Base-by-base conservation (phyloP, 2,113 vertebrate species). In the Oncorhynchus tshawytscha region DNA sequence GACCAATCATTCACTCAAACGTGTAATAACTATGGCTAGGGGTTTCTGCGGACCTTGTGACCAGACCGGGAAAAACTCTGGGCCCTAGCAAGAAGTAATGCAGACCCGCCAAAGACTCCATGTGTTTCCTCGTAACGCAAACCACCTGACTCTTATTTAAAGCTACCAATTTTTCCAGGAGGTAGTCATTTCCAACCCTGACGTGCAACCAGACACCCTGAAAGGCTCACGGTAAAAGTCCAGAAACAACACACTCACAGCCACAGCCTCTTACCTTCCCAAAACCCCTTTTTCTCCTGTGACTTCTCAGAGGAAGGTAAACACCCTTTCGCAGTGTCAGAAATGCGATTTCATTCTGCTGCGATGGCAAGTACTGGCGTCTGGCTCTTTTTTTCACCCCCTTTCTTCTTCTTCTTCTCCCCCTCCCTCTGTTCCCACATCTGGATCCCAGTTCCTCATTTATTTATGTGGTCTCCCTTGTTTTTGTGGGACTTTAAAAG, bases 391-490 rank as follows among this genome's bases (percentile, higher is more conserved):
- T 45, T 45, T 45, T 45, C 39, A 11, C 39, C 39, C 39, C 9
- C 2, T 12, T 45, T 45, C 39, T 45, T 45, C 39, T 68, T 66
- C 77, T 68, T 66, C 77, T 72, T 13, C 29, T 64, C 5, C 65
- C 73, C 72, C 77, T 77, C 29, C 29, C 15, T 77, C 71, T 78
- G 68, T 81, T 77, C 78, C 79, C 86, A 93, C 93, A 94, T 94
- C 93, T 94, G 93, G 93, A 93, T 87, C 87, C 92, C 90, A 92
- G 91, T 83, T 88, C 84, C 87, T 84, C 82, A 83, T 91, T 92
- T 91, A 93, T 92, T 93, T 89, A 90, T 93, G 92, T 88, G 87
- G 85, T 85, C 89, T 80, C 81, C 90, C 82, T 89, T 90, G 87
- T 83, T 89, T 88, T 81, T 84, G 62, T 75, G 78, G 86, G 75